Conservation (phyloP, 1,140 invertebrate species). For the Wasmannia auropunctata region DNA sequence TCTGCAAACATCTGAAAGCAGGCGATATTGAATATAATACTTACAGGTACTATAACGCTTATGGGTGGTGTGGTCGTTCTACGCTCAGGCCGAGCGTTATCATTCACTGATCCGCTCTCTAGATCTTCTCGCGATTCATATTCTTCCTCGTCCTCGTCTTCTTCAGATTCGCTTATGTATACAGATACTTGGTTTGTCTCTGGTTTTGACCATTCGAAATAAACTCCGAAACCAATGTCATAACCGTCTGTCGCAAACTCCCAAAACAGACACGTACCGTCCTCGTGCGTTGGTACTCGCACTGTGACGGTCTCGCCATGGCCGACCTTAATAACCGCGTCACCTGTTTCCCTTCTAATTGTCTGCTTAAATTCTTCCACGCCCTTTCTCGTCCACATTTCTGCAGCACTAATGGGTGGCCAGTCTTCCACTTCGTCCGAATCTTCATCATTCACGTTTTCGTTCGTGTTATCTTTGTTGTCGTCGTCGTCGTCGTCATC, state of each 20-base stretch:
- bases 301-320: constrained; percentile 99
- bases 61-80: constrained; percentile 80
- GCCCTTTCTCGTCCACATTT: constrained; percentile 97
- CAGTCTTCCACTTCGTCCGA: constrained; percentile 83
- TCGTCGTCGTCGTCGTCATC: constrained; percentile 49
- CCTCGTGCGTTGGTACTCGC: constrained; percentile 97
- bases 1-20: background rate
- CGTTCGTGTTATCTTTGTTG: constrained; percentile 37
- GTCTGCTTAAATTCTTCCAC: constrained; percentile 96
- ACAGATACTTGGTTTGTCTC: constrained; percentile 93
- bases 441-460: constrained; percentile 76
- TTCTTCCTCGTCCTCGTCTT: constrained; percentile 94
- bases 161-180: constrained; percentile 96
- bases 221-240: constrained; percentile 99
- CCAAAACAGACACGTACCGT: constrained; percentile 98
- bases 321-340: constrained; percentile 97
- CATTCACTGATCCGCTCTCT: constrained; percentile 81
- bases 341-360: constrained; percentile 94
- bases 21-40: constrained; percentile 53
- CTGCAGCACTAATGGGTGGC: constrained; percentile 90
- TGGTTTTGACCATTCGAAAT: constrained; percentile 98
- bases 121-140: constrained; percentile 89
- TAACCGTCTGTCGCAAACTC: constrained; percentile 99
- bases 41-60: constrained; percentile 83
- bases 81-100: constrained; percentile 74